Evolutionary conservation across 2,888 invertebrate species (phyloP), one percentile per base, ranked within the genome.

Genomic region (Antheraea assamensis): DNA sequence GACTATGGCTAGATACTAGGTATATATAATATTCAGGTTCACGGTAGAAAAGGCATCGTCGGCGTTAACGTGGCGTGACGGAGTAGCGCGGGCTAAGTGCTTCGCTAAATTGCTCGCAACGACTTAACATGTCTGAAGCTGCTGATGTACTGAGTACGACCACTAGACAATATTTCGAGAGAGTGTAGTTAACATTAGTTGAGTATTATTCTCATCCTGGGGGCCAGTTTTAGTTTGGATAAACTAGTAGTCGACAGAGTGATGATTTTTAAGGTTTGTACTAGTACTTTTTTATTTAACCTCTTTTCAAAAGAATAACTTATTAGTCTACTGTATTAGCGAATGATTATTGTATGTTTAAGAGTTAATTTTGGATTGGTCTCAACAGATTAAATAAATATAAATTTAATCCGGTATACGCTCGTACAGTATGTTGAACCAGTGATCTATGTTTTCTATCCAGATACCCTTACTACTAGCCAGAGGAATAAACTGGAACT

Each of bases 91-190:
- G 83, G 83, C 86, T 89, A 88, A 90, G 90, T 89, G 89, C 88
- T 88, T 77, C 80, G 84, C 82, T 88, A 88, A 90, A 90, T 89
- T 90, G 87, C 84, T 87, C 86, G 82, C 83, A 81, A 83, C 85
- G 82, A 82, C 86, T 83, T 82, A 85, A 82, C 80, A 79, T 76
- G 80, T 77, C 78, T 79, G 75, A 72, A 76, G 77, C 79, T 76
- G 77, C 74, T 77, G 72, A 73, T 71, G 71, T 71, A 64, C 30
- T 21, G 31, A 31, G 72, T 75, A 52, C 31, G 70, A 72, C 71
- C 66, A 71, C 68, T 64, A 72, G 64, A 72, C 30, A 24, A 72
- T n/a, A 8, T 7, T 58, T 58, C 58, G 24, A 58, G 24, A 61
- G 17, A 27, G 15, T 61, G 27, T 17, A 27, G 24, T 58, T 58